phyloP scores from a whole-genome alignment of 2,113 vertebrate genomes.

The Heliornis fulica region DNA sequence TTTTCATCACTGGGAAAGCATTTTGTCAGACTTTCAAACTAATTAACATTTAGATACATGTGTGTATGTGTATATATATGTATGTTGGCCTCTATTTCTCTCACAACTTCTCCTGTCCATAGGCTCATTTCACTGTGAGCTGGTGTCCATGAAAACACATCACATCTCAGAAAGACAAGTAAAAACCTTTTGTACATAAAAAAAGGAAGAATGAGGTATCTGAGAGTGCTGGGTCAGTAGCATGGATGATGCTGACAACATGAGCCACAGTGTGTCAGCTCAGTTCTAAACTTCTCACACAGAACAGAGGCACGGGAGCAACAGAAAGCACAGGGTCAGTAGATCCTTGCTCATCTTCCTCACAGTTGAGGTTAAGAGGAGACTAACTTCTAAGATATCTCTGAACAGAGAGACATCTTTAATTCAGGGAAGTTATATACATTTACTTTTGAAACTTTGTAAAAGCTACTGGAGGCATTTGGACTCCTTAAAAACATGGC shows the following conservation, averaged over 20 bases:
- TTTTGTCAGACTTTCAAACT: neutral
- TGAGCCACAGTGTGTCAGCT: neutral
- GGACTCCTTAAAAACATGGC: neutral
- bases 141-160: neutral
- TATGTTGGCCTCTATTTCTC: neutral
- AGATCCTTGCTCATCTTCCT: neutral
- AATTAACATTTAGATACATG: neutral
- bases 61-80: no score
- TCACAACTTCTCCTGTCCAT: neutral
- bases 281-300: accelerated
- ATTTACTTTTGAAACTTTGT: neutral
- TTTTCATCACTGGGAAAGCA: neutral
- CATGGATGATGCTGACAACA: neutral
- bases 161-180: neutral
- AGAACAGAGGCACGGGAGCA: accelerated
- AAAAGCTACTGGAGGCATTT: neutral
- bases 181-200: neutral
- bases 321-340: no score
- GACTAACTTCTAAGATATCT: neutral
- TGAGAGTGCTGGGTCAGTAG: neutral
- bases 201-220: neutral
- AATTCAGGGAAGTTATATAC: neutral
- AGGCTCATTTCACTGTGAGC: neutral
- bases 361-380: neutral
- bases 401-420: neutral